phyloP scores from a whole-genome alignment of 2,888 invertebrate species.

The Hypsopygia costalis region DNA sequence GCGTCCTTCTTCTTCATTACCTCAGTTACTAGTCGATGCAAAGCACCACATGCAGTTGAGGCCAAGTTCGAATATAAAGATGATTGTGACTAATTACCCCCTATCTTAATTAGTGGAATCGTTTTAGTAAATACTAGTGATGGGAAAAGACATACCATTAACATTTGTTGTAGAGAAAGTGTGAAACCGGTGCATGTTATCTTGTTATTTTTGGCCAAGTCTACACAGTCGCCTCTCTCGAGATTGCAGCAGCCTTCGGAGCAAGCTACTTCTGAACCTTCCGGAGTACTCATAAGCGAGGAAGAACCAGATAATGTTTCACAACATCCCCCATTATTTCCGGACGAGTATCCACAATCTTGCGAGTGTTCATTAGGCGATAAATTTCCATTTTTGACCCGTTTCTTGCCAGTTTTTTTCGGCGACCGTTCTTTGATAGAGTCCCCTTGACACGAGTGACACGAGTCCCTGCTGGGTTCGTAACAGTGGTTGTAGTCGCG shows the following conservation, averaged over 20 bases:
- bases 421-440: constrained; percentile 57
- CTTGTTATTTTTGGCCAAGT: constrained; percentile 59
- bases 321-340: constrained; percentile 87
- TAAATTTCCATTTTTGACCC: constrained; percentile 76
- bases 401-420: constrained; percentile 55
- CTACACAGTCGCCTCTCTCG: constrained; percentile 78
- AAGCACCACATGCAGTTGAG: too few relatives aligned
- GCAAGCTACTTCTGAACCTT: constrained; percentile 94
- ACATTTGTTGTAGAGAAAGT: constrained; percentile 87
- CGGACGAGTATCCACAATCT: constrained; percentile 95
- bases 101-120: too few relatives aligned
- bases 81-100: too few relatives aligned
- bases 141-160: constrained; percentile 82
- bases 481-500: constrained; percentile 55
- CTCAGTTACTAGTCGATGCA: too few relatives aligned
- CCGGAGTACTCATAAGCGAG: constrained; percentile 91
- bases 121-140: too few relatives aligned
- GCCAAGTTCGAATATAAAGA: too few relatives aligned
- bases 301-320: constrained; percentile 85
- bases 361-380: constrained; percentile 86
- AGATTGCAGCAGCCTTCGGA: constrained; percentile 93
- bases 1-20: too few relatives aligned
- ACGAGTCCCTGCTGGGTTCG: constrained; percentile 51
- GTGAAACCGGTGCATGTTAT: constrained; percentile 74
- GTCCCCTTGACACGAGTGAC: constrained; percentile 76